Percentiles rank a stretch among this genome's conserved stretches.
Evolutionary conservation across 2,113 vertebrate genomes (phyloP).

Genomic region (Xenus cinereus): DNA sequence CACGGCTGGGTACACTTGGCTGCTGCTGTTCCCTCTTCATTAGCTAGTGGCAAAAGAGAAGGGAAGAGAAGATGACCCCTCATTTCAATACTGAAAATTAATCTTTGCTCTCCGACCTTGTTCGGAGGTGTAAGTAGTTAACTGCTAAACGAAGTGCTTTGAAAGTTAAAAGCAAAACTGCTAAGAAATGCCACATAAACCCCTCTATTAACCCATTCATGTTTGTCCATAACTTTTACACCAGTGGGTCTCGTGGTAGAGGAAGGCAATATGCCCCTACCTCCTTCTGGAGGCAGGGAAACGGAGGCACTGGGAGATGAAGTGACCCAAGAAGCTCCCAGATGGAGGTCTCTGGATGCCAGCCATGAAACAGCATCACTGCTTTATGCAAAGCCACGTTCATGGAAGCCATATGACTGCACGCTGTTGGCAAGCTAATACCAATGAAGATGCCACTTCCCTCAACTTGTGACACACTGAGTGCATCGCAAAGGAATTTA

Average conservation of each 20-base stretch:
- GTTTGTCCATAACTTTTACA: neutral
- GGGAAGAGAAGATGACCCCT: neutral
- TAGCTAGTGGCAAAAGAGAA: conserved; percentile 4
- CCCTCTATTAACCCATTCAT: fast-evolving
- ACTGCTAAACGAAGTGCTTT: neutral
- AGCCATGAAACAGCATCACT: neutral
- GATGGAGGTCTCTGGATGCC: neutral
- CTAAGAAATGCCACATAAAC: neutral
- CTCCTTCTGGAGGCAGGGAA: neutral
- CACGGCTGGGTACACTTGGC: neutral
- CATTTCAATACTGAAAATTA: neutral
- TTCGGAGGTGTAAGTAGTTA: neutral
- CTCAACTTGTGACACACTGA: fast-evolving
- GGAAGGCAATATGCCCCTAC: neutral
- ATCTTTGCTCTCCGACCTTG: neutral
- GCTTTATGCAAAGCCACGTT: neutral
- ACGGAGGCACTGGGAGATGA: neutral
- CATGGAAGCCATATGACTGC: neutral
- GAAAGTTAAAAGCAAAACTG: neutral
- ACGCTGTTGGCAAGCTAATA: neutral
- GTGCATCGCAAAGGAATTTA: fast-evolving
- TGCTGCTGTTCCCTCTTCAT: neutral
- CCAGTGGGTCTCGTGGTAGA: neutral
- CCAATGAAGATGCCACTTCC: neutral
- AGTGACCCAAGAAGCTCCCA: neutral